Percentiles rank a stretch among this genome's conserved stretches.
Conservation (phyloP, 2,113 vertebrate species). For the Aramus guarauna region DNA sequence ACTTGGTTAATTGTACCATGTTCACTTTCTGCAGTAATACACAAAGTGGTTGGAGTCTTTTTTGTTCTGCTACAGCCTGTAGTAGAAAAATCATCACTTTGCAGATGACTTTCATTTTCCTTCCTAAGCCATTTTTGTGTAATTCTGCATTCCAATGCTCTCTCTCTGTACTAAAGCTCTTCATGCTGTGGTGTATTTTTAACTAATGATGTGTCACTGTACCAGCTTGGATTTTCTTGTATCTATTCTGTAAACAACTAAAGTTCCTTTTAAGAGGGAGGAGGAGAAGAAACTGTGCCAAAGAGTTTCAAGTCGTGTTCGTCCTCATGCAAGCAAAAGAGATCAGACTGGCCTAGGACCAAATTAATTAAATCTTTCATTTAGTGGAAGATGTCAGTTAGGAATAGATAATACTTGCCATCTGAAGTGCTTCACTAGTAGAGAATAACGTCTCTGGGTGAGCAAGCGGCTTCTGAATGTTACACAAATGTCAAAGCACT, state of each 20-base stretch:
- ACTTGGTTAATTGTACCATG: not conserved
- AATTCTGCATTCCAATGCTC: conserved; percentile 21
- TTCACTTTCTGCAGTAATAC: not conserved
- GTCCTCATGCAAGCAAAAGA: not conserved
- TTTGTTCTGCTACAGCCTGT: not conserved
- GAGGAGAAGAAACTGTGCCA: not conserved
- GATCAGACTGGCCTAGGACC: conserved; percentile 33
- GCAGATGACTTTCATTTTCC: conserved; percentile 41
- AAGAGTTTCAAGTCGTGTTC: not conserved
- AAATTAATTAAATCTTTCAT: conserved; percentile 63
- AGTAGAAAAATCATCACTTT: not conserved
- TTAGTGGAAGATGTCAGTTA: conserved; percentile 61
- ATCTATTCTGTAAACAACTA: conserved; percentile 60
- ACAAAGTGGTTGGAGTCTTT: not conserved
- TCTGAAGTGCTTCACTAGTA: conserved; percentile 28
- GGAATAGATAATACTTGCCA: conserved; percentile 39
- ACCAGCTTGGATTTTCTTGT: conserved; percentile 41
- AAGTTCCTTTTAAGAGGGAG: conserved; percentile 40
- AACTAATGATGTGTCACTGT: conserved; percentile 43
- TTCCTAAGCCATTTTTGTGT: not conserved
- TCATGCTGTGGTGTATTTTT: conserved; percentile 34
- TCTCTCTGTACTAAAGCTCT: conserved; percentile 20
- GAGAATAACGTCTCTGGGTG: not conserved
- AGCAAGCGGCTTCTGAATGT: conserved; percentile 24
- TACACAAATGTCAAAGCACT: conserved; percentile 25